Base-by-base conservation (phyloP, 1,140 invertebrate genomes). In the Rhopalosiphum maidis region DNA sequence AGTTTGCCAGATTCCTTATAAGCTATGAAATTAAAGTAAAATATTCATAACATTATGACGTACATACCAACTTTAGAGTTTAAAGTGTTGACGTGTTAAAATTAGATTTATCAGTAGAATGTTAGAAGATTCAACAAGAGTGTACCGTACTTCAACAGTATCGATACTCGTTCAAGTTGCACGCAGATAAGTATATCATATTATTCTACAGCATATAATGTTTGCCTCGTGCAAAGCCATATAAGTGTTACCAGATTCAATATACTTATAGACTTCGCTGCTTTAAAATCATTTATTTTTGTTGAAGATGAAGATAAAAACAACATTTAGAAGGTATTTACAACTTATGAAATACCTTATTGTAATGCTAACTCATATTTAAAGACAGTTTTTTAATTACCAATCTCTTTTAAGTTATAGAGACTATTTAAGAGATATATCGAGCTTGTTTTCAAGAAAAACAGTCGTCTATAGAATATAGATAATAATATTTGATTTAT, bases 81-180 rank as follows among this genome's bases (percentile, higher is more conserved):
- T 41, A 41, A 2, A 41, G 22, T 89, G 35, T 54, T 54, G 37
- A 43, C 82, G 41, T 87, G 15, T 87, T 37, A 2, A 54, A 89
- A 23, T 37, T 22, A 89, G 35, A 37, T 22, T 89, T 89, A 89
- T 88, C 46, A 51, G n/a, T 51, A 21, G 30, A 88, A 37, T 54
- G 85, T 25, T 18, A 46, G 37, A 86, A 4, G 41, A 48, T 86
- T 46, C 43, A 46, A 86, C 41, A 86, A 37, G 22, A 89, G 7
- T 9, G 48, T 23, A 89, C 87, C 48, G 87, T 54, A 89, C 87
- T 89, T 89, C 87, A 89, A 89, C n/a, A 25, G 51, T 51, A 21
- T 11, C 6, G 25, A 87, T 86, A 51, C 25, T 51, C 46, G 86
- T 51, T 88, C 86, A 48, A 48, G 46, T 51, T 88, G 8, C 51